These are phyloP conservation scores for Tupiocoris notatus DNA, from an alignment of 2,888 invertebrate genomes.

Conservation along the genomic window DNA sequence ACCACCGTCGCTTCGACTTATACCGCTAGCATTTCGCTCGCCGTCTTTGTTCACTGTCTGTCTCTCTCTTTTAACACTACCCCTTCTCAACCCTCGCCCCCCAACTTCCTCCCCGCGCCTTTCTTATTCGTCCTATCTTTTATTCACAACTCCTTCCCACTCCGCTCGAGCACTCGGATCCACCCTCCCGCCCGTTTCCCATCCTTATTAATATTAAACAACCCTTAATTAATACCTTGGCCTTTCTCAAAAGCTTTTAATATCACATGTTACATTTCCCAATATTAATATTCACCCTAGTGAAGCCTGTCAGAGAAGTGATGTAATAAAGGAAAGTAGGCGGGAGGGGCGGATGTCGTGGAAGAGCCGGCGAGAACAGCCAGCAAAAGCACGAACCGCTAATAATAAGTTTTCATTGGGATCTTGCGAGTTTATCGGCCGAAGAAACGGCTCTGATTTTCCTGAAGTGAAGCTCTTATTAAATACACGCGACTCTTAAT, in stretches of 20 bases:
- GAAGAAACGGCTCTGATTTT: too few relatives aligned
- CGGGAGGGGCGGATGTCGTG: neutral
- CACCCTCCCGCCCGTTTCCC: neutral
- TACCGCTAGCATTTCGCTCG: neutral
- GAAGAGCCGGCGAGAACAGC: neutral
- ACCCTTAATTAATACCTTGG: conserved; percentile 44
- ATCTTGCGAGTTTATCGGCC: neutral
- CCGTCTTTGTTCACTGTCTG: conserved; percentile 15
- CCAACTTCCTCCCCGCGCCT: conserved; percentile 17
- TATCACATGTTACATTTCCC: conserved; percentile 40
- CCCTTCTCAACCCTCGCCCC: conserved; percentile 1
- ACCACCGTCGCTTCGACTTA: neutral
- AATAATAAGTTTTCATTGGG: neutral
- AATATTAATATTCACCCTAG: conserved; percentile 36
- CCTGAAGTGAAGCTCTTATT: too few relatives aligned
- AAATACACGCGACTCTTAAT: too few relatives aligned
- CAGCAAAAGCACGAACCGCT: neutral
- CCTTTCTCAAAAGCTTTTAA: conserved; percentile 35
- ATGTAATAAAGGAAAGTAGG: neutral
- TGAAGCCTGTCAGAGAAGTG: conserved; percentile 1
- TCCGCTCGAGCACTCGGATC: neutral
- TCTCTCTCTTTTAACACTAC: conserved; percentile 17
- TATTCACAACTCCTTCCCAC: conserved; percentile 20
- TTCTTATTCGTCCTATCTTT: conserved; percentile 7
- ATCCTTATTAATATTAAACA: conserved; percentile 36